Evolutionary conservation across 2,113 vertebrate species (phyloP).

Genomic region (Alethe castanea): DNA sequence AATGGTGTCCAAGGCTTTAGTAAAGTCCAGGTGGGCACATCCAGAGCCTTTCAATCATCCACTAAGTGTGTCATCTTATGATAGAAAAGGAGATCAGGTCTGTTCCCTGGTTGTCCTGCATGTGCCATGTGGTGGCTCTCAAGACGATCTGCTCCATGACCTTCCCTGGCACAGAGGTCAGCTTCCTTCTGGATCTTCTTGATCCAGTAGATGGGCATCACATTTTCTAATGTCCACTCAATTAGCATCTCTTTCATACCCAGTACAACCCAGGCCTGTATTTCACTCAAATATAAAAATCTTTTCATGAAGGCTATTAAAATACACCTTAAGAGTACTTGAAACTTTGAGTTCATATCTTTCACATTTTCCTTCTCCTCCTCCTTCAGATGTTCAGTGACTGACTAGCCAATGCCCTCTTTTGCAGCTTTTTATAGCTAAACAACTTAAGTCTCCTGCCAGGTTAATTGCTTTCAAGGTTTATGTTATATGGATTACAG

Average conservation of each 20-base stretch:
- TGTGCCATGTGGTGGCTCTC: accelerated
- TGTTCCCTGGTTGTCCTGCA: neutral
- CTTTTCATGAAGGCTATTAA: neutral
- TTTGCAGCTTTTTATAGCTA: neutral
- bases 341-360: neutral
- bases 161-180: accelerated
- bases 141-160: neutral
- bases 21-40: neutral
- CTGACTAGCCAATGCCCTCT: neutral
- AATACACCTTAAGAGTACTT: neutral
- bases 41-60: neutral
- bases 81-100: neutral
- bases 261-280: neutral
- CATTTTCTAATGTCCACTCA: neutral
- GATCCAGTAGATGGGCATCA: neutral
- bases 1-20: neutral
- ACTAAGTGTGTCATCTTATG: accelerated
- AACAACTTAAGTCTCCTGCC: neutral
- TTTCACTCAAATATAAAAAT: neutral
- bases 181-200: neutral
- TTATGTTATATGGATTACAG: neutral
- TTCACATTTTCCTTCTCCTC: neutral
- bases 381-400: neutral
- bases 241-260: neutral
- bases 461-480: neutral